phyloP scores from a whole-genome alignment of 2,888 invertebrate species.

The Drosophila robusta region DNA sequence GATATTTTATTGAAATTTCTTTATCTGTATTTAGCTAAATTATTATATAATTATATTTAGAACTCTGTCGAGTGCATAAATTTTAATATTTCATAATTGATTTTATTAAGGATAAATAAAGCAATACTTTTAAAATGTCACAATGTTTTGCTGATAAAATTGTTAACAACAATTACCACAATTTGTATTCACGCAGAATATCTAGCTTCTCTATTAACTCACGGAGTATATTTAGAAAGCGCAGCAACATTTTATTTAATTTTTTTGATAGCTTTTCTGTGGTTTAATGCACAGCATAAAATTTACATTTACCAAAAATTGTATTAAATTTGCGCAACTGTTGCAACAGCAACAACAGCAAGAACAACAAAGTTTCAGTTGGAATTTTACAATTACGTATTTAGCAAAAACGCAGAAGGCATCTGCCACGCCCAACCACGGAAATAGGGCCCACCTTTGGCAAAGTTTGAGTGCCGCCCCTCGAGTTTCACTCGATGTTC shows the following conservation, averaged over 20 bases:
- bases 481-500: slow-evolving; percentile 1
- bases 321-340: slow-evolving; percentile 30
- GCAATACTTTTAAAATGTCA: background rate
- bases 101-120: background rate
- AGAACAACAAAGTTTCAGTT: slow-evolving; percentile 33
- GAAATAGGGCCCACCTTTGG: slow-evolving; percentile 37
- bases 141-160: too few relatives aligned
- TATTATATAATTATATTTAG: too few relatives aligned
- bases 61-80: too few relatives aligned
- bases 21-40: too few relatives aligned
- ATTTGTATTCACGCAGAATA: slow-evolving; percentile 8
- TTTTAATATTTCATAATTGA: too few relatives aligned
- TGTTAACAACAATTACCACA: background rate
- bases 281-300: slow-evolving; percentile 35
- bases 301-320: slow-evolving; percentile 34
- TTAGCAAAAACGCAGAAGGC: slow-evolving; percentile 37
- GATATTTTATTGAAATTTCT: too few relatives aligned
- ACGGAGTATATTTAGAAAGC: slow-evolving; percentile 29
- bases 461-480: slow-evolving; percentile 27
- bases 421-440: slow-evolving; percentile 20
- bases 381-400: slow-evolving; percentile 48
- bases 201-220: slow-evolving; percentile 20
- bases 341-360: slow-evolving; percentile 12
- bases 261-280: slow-evolving; percentile 26
- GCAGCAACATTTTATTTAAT: slow-evolving; percentile 5